Evolutionary conservation across 2,113 vertebrate genomes (phyloP).

Genomic region (Malurus elegans): DNA sequence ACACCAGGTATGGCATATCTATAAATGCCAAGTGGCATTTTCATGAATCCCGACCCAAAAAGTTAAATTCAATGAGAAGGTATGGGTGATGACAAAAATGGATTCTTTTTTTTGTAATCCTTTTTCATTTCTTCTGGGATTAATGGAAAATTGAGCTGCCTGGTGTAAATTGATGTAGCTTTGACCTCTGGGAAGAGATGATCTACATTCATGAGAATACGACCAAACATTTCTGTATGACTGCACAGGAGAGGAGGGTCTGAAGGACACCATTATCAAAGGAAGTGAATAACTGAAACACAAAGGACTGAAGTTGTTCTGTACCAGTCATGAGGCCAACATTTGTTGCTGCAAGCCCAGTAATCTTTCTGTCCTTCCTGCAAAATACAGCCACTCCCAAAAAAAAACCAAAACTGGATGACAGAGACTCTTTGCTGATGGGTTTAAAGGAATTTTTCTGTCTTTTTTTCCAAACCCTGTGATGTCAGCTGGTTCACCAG

Average conservation of each 20-base stretch:
- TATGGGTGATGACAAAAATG: neutral
- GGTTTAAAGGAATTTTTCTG: neutral
- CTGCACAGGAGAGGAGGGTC: neutral
- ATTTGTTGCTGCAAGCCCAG: neutral
- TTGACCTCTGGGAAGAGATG: neutral
- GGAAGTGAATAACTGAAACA: neutral
- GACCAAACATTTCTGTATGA: neutral
- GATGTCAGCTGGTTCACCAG: neutral
- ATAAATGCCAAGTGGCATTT: neutral
- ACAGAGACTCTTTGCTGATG: neutral
- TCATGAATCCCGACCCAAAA: neutral
- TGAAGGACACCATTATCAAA: neutral
- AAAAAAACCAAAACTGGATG: neutral
- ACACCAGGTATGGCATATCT: neutral
- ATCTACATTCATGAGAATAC: neutral
- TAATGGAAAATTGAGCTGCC: neutral
- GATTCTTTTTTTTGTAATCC: rapidly evolving
- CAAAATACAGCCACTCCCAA: neutral
- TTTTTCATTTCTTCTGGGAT: neutral
- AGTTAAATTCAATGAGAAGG: neutral
- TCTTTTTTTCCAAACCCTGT: neutral
- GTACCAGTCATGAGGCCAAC: neutral
- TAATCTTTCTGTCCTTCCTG: neutral
- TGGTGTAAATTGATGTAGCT: neutral
- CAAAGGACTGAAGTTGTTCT: neutral